A percentile compares a stretch with the other conserved stretches of the same genome.
phyloP scores from a whole-genome alignment of 2,113 vertebrate species.

The Toxotes jaculatrix region DNA sequence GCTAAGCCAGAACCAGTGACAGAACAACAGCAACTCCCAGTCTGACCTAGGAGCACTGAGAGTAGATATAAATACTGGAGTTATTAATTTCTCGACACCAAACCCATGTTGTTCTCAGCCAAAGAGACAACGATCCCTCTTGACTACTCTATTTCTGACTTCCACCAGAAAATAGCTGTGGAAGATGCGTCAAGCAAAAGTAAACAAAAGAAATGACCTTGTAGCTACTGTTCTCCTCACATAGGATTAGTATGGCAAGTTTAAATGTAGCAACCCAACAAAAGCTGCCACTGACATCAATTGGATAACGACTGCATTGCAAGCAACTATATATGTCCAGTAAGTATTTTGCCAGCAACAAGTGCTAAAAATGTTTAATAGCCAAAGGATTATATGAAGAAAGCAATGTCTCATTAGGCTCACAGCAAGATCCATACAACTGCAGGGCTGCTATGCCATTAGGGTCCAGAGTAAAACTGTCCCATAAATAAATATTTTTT shows the following conservation, averaged over 20 bases:
- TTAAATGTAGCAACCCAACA: conserved; percentile 25
- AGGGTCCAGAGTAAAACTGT: neutral
- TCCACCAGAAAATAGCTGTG: conserved; percentile 59
- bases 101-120: conserved; percentile 74
- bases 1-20: conserved; percentile 10
- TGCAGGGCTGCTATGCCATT: conserved; percentile 9
- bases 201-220: conserved; percentile 64
- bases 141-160: conserved; percentile 70
- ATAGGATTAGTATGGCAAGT: conserved; percentile 19
- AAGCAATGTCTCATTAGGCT: neutral
- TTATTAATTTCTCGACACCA: conserved; percentile 77
- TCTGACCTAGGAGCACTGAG: conserved; percentile 15
- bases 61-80: conserved; percentile 74
- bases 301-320: conserved; percentile 8
- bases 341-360: conserved; percentile 47
- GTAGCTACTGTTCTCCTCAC: conserved; percentile 1
- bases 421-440: neutral
- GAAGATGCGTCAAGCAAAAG: conserved; percentile 38
- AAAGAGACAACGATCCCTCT: conserved; percentile 64
- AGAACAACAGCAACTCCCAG: conserved; percentile 20
- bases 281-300: conserved; percentile 29
- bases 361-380: conserved; percentile 55
- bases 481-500: neutral
- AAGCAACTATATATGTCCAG: conserved; percentile 22
- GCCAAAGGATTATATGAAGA: conserved; percentile 43